Percentiles rank a stretch among this genome's conserved stretches.
phyloP scores from a whole-genome alignment of 1,140 invertebrate species.

The Drosophila sp. region DNA sequence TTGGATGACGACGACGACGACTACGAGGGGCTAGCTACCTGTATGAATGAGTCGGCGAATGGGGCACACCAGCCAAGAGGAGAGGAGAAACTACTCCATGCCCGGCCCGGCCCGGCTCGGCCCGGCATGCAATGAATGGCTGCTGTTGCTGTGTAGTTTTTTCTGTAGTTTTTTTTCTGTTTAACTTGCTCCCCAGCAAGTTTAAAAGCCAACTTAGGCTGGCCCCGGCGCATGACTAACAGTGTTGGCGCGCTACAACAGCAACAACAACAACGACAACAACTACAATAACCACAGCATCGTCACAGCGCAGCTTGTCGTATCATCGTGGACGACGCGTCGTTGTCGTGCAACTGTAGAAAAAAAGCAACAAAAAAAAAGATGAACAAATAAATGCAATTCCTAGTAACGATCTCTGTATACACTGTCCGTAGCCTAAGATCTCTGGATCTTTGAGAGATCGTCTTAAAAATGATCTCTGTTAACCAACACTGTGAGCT shows the following conservation, averaged over 20 bases:
- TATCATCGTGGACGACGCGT: constrained; percentile 63
- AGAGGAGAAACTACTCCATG: constrained; percentile 3
- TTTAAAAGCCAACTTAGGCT: constrained; percentile 69
- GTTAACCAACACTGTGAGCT: too few relatives aligned
- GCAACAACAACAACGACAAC: constrained; percentile 41
- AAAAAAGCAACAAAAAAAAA: constrained; percentile 12
- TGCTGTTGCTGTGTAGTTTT: constrained; percentile 20
- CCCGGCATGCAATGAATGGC: constrained; percentile 64
- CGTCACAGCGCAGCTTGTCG: constrained; percentile 62
- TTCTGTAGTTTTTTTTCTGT: constrained; percentile 8
- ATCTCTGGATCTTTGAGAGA: too few relatives aligned
- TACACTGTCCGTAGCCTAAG: constrained; percentile 30
- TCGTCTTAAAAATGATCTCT: too few relatives aligned
- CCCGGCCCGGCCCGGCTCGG: not conserved
- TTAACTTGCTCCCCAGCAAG: constrained; percentile 30
- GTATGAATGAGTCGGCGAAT: constrained; percentile 54
- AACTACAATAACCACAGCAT: constrained; percentile 47
- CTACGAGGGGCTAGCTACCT: constrained; percentile 46
- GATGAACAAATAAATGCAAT: not conserved
- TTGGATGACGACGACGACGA: constrained; percentile 48
- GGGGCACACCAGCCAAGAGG: constrained; percentile 14
- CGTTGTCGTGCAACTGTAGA: constrained; percentile 64
- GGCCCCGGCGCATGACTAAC: constrained; percentile 72
- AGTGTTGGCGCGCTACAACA: constrained; percentile 69
- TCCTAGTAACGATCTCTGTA: constrained; percentile 19